phyloP scores from a whole-genome alignment of 2,113 vertebrate species.

The Prolemur simus region DNA sequence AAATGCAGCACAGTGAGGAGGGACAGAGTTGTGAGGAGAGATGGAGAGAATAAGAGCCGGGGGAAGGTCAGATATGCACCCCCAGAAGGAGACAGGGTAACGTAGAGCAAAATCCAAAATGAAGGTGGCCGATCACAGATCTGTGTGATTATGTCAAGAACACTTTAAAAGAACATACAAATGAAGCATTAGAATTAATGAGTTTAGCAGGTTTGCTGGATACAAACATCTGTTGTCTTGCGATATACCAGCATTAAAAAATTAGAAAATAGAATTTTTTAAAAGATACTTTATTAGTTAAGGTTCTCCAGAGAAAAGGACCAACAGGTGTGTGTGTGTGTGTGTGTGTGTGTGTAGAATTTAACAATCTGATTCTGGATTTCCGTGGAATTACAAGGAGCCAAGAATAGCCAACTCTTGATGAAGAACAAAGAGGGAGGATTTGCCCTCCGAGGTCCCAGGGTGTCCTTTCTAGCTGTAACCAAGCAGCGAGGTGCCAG shows the following conservation, averaged over 20 bases:
- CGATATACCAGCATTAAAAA: not conserved
- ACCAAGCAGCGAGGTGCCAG: not conserved
- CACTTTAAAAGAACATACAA: not conserved
- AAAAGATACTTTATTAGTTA: no score
- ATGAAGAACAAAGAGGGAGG: no score
- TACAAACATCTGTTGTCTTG: not conserved
- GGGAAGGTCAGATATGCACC: not conserved
- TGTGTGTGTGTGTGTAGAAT: not conserved
- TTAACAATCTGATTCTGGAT: not conserved
- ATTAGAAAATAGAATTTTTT: not conserved
- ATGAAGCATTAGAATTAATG: not conserved
- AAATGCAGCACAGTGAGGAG: not conserved
- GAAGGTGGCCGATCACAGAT: not conserved
- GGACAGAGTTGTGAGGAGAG: not conserved
- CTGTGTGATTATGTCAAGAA: no score
- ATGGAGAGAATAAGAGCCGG: not conserved
- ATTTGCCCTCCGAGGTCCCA: not conserved
- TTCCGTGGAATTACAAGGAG: not conserved
- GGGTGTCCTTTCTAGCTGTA: not conserved
- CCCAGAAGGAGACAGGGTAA: no score
- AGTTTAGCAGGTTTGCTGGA: not conserved
- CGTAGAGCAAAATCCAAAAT: no score
- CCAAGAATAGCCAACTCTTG: not conserved
- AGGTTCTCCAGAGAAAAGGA: not conserved
- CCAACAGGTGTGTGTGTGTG: not conserved